Evolutionary conservation across 2,888 invertebrate genomes (phyloP).

Genomic region (Drosophila kambysellisi): DNA sequence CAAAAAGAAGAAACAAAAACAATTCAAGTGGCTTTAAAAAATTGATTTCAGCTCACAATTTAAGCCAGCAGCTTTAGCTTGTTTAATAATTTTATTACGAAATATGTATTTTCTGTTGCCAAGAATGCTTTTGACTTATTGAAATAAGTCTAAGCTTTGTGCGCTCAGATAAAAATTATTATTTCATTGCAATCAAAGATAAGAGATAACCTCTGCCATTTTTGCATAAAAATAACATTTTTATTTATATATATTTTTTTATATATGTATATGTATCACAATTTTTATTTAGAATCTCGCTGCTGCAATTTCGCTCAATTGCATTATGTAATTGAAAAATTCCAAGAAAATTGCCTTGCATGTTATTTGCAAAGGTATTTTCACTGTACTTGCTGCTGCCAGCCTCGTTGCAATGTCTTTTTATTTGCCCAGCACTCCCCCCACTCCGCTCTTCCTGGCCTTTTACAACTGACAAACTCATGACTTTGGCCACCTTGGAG

Average conservation of each 20-base stretch:
- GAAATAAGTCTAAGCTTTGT: not conserved
- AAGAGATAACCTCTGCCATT: not conserved
- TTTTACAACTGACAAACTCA: constrained; percentile 41
- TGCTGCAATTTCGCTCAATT: constrained; percentile 6
- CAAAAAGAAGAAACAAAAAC: not conserved
- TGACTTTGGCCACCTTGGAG: constrained; percentile 44
- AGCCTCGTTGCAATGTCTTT: constrained; percentile 12
- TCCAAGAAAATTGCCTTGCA: constrained; percentile 4
- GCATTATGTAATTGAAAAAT: constrained; percentile 25
- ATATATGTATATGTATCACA: not conserved
- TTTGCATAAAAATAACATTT: not conserved
- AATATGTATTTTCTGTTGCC: not conserved
- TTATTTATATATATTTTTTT: not conserved
- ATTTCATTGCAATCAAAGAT: not conserved
- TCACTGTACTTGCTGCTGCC: constrained; percentile 38
- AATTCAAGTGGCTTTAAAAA: not conserved
- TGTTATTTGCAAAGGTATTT: constrained; percentile 16
- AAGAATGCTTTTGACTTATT: not conserved
- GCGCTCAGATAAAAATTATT: not conserved
- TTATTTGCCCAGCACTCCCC: constrained; percentile 21
- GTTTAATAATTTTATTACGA: not conserved
- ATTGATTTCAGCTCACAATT: not conserved
- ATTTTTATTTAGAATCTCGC: not conserved
- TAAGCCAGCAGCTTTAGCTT: not conserved
- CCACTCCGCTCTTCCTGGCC: not conserved